phyloP scores from a whole-genome alignment of 2,888 invertebrate species.

The Noctua fimbriata region DNA sequence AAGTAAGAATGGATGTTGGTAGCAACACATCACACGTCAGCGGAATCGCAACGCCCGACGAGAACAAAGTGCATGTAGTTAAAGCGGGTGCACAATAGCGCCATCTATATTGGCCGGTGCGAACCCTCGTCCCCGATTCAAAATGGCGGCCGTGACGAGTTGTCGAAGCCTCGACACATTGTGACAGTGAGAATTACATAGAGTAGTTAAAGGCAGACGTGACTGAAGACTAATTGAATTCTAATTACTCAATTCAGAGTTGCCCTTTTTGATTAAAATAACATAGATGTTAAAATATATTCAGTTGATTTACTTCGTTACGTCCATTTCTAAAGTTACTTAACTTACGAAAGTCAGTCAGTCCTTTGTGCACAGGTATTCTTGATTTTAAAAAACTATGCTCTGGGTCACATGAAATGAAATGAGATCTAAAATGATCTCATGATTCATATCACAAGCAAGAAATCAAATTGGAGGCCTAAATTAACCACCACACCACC shows the following conservation, averaged over 20 bases:
- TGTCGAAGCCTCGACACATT: conserved; percentile 73
- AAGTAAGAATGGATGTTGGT: conserved; percentile 71
- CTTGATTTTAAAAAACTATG: not conserved
- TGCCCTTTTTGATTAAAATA: not conserved
- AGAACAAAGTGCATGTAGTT: conserved; percentile 87
- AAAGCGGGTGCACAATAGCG: conserved; percentile 79
- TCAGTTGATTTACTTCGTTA: not conserved
- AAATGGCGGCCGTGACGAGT: conserved; percentile 76
- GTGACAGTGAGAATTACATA: conserved; percentile 67
- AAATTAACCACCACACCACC: not conserved
- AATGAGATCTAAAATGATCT: not conserved
- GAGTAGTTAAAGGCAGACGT: conserved; percentile 38
- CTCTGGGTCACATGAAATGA: no score
- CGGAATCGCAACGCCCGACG: conserved; percentile 81
- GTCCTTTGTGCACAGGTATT: not conserved
- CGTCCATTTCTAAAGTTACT: not conserved
- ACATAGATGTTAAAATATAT: not conserved
- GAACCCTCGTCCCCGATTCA: conserved; percentile 67
- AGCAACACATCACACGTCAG: conserved; percentile 86
- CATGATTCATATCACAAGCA: not conserved
- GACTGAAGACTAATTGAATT: not conserved
- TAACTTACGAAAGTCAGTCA: not conserved
- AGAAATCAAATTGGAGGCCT: not conserved
- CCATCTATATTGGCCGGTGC: conserved; percentile 83
- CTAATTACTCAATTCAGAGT: not conserved